Conservation (phyloP, 2,113 vertebrate species). For the Pseudorectes ferrugineus region DNA sequence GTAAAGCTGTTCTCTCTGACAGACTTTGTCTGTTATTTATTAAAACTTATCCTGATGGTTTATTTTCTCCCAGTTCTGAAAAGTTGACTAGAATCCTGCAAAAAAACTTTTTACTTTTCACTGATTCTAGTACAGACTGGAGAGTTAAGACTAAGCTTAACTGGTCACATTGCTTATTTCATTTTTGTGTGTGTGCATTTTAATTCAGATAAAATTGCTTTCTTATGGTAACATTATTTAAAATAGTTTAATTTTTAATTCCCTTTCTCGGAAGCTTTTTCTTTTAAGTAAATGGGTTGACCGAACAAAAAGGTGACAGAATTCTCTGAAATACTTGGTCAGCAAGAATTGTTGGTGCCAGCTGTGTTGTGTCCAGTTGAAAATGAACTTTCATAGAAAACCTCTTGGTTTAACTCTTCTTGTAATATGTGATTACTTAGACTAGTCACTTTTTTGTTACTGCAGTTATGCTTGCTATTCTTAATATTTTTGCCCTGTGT, state of each 20-base stretch:
- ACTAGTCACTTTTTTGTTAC: background rate
- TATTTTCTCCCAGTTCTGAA: background rate
- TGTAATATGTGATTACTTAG: background rate
- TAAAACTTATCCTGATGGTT: background rate
- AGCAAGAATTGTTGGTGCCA: background rate
- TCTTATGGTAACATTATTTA: background rate
- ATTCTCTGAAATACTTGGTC: background rate
- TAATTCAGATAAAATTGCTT: background rate
- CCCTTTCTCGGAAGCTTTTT: background rate
- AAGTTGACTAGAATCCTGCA: background rate
- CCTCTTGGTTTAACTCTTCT: background rate
- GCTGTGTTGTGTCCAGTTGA: background rate
- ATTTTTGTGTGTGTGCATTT: background rate
- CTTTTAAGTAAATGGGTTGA: background rate
- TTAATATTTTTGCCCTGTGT: background rate
- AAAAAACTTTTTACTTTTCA: background rate
- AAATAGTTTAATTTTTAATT: background rate
- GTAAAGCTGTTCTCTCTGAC: conserved; percentile 2
- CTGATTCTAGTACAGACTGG: background rate
- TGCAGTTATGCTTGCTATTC: background rate
- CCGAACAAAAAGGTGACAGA: background rate
- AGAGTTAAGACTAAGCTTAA: background rate
- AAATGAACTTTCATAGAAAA: background rate
- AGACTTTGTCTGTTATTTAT: background rate
- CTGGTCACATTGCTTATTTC: background rate